These are phyloP conservation scores for Echinometra lucunter DNA, from an alignment of 53 echinoderm and acorn worm species.

Conservation along the genomic window DNA sequence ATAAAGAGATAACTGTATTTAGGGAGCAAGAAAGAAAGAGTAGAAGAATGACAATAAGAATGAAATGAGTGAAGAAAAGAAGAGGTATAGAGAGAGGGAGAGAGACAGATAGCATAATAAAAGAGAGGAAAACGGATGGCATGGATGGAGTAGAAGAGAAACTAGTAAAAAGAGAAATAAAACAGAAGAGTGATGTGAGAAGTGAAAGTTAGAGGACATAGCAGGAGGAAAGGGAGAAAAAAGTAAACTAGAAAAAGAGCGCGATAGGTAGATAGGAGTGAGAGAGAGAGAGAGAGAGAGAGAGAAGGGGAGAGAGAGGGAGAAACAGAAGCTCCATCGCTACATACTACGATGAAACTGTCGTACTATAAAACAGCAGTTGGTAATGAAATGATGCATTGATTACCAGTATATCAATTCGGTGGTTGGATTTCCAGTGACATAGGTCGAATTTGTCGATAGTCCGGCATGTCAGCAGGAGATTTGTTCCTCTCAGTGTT, in stretches of 20 bases:
- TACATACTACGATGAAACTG: neutral
- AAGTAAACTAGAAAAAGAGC: no score
- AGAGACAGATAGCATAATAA: neutral
- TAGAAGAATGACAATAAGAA: neutral
- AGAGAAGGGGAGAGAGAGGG: no score
- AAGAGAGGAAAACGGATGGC: no score
- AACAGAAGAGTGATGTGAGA: no score
- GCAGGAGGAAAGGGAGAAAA: no score
- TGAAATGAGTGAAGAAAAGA: neutral
- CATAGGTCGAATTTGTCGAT: neutral
- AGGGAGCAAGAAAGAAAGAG: neutral
- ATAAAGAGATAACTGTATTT: no score
- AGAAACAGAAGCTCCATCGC: neutral
- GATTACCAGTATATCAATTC: neutral
- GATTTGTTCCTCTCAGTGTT: conserved; percentile 9
- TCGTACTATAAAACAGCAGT: neutral
- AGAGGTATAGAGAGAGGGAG: neutral
- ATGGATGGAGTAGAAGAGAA: no score
- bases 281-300: neutral
- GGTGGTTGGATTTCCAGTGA: neutral
- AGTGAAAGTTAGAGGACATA: no score
- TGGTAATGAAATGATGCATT: neutral
- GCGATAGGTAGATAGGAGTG: no score
- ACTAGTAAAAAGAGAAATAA: no score
- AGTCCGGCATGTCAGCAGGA: conserved; percentile 13